Conservation (phyloP, 1,140 invertebrate genomes). For the Lordiphosa mommai region DNA sequence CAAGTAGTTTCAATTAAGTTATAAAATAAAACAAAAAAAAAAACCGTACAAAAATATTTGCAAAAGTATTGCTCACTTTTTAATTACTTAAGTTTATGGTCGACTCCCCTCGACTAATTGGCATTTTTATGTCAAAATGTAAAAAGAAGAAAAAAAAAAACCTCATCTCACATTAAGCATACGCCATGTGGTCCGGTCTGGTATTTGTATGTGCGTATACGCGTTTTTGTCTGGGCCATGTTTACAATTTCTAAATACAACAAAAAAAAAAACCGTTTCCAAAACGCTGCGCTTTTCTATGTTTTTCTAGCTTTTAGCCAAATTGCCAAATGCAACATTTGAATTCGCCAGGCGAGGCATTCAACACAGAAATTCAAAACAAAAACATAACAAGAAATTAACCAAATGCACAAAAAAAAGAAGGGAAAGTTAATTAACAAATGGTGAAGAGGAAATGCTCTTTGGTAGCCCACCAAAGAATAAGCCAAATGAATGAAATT, state of each 20-base stretch:
- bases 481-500: too few relatives aligned
- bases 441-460: not conserved
- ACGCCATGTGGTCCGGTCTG: conserved; percentile 55
- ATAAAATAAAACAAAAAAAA: conserved; percentile 35
- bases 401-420: conserved; percentile 1
- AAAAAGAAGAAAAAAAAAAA: conserved; percentile 14
- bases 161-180: conserved; percentile 58
- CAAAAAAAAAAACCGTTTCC: conserved; percentile 37
- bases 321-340: conserved; percentile 57
- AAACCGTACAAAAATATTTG: conserved; percentile 10
- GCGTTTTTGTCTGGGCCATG: conserved; percentile 57
- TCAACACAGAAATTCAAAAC: conserved; percentile 37
- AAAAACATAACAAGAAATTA: conserved; percentile 1
- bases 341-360: conserved; percentile 34
- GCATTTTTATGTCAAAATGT: conserved; percentile 60
- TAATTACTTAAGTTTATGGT: conserved; percentile 69
- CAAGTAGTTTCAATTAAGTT: conserved; percentile 68
- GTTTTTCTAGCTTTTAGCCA: conserved; percentile 62
- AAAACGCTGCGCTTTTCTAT: conserved; percentile 53
- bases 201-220: not conserved
- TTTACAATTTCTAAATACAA: conserved; percentile 52
- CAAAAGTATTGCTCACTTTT: conserved; percentile 54
- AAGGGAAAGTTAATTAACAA: not conserved
- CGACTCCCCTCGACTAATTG: conserved; percentile 48
- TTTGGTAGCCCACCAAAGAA: not conserved